Base-by-base conservation (phyloP, 2,888 invertebrate species). In the Empis livida region DNA sequence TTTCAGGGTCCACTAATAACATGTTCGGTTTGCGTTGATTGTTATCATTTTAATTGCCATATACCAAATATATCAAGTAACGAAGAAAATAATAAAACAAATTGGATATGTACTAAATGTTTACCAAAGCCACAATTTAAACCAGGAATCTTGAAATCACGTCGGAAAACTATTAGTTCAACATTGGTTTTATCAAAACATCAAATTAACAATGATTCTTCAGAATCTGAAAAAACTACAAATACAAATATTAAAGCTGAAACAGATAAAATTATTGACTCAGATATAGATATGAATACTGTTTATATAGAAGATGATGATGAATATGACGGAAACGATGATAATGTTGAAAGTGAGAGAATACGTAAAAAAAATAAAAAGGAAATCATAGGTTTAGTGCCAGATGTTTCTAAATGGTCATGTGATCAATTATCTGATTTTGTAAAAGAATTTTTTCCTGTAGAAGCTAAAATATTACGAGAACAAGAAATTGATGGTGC, bases 401-500 rank as follows among this genome's bases (percentile, higher is more conserved):
- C 89, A 2, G 86, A 90, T 64, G 84, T 86, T 15, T 75, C 80
- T 0, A 76, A 79, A 57, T 95, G 94, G 94, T 78, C 80, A 0
- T 78, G 82, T 16, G 80, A 84, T 51, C 84, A 93, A 64, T 91
- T 94, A 2, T 84, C 80, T 61, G 75, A 79, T 44, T 93, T 84
- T 67, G 85, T 94, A 59, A 71, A 73, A 2, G 78, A 81, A 54
- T 78, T 83, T 61, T 90, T 91, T 54, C 82, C 84, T 1, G 79
- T 82, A 47, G 85, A 88, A 61, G 90, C 93, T 1, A 75, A 79
- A 48, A 78, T 85, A 31, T 87, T 95, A 56, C 78, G 78, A 61
- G 82, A 87, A 54, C 89, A 93, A 75, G 91, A 93, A 63, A 91
- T 95, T 52, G 95, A 95, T 72, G 95, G 95, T 0, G 80, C 81